These are phyloP conservation scores for Varanus komodoensis DNA, from an alignment of 2,113 vertebrate genomes.

Conservation along the genomic window DNA sequence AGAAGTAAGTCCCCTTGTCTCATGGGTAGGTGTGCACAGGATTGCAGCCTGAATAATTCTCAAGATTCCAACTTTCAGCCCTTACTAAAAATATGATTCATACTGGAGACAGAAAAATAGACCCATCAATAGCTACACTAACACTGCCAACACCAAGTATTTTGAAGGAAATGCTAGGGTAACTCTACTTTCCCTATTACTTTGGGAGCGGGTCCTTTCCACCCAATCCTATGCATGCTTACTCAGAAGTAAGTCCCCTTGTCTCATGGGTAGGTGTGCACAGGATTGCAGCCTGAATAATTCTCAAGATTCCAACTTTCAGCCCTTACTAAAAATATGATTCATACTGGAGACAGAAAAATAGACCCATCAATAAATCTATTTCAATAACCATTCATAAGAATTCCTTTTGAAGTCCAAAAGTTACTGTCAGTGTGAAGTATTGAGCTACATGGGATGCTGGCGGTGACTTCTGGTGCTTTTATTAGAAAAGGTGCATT, in stretches of 20 bases:
- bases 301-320: slow-evolving; percentile 48
- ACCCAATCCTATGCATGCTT: no score
- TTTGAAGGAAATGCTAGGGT: slow-evolving; percentile 17
- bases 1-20: no score
- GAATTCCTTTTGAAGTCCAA: slow-evolving; percentile 55
- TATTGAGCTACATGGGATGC: slow-evolving; percentile 77
- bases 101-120: slow-evolving; percentile 50
- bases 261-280: no score
- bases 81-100: slow-evolving; percentile 51
- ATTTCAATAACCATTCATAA: slow-evolving; percentile 50
- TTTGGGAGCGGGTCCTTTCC: slow-evolving; percentile 52
- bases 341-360: slow-evolving; percentile 52
- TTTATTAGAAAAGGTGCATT: slow-evolving; percentile 81
- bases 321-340: slow-evolving; percentile 48
- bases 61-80: slow-evolving; percentile 47
- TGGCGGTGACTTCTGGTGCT: slow-evolving; percentile 81
- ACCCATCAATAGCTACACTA: slow-evolving; percentile 9
- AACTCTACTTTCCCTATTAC: slow-evolving; percentile 49
- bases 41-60: slow-evolving; percentile 32
- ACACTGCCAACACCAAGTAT: slow-evolving; percentile 45
- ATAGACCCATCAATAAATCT: slow-evolving; percentile 16
- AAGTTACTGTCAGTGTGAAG: slow-evolving; percentile 72
- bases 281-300: slow-evolving; percentile 20
- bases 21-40: no score
- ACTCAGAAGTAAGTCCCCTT: no score